Percentiles rank a stretch among this genome's conserved stretches.
Evolutionary conservation across 2,797 vertebrate species (phyloP).

Genomic region (Ptychobarbus kaznakovi): DNA sequence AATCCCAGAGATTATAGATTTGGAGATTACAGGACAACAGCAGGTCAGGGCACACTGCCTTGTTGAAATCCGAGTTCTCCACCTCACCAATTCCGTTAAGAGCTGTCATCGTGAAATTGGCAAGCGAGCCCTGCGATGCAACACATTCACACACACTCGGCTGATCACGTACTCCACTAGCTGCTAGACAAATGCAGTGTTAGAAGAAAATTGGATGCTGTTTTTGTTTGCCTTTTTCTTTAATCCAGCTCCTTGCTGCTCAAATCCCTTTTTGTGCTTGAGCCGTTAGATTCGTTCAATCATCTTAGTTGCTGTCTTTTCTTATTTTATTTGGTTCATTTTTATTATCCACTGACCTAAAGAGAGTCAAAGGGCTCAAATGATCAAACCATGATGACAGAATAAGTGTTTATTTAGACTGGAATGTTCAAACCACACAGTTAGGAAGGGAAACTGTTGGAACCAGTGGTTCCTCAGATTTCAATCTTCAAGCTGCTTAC

Average conservation of each 20-base stretch:
- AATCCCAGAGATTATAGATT: constrained; percentile 56
- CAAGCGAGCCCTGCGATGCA: neutral
- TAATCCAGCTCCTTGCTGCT: constrained; percentile 16
- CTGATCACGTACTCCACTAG: neutral
- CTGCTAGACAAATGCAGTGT: constrained; percentile 1
- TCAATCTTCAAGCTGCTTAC: constrained; percentile 6
- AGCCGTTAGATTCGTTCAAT: constrained; percentile 33
- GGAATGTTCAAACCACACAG: neutral
- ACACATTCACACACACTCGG: constrained; percentile 11
- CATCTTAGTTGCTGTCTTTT: neutral
- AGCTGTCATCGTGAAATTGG: constrained; percentile 26
- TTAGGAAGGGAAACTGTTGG: constrained; percentile 17
- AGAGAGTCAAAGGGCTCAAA: neutral
- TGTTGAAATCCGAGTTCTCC: constrained; percentile 36
- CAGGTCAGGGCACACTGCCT: constrained; percentile 45
- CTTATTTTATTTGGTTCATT: neutral
- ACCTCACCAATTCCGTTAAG: constrained; percentile 32
- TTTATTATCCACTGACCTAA: neutral
- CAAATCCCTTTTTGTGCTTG: constrained; percentile 40
- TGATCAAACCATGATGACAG: neutral
- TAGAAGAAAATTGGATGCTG: constrained; percentile 40
- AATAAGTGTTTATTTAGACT: neutral
- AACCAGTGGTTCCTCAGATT: neutral
- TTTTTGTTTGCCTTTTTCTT: constrained; percentile 40
- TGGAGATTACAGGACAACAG: constrained; percentile 55